phyloP scores from a whole-genome alignment of 2,888 invertebrate genomes.

The Drosophila mayaguana region DNA sequence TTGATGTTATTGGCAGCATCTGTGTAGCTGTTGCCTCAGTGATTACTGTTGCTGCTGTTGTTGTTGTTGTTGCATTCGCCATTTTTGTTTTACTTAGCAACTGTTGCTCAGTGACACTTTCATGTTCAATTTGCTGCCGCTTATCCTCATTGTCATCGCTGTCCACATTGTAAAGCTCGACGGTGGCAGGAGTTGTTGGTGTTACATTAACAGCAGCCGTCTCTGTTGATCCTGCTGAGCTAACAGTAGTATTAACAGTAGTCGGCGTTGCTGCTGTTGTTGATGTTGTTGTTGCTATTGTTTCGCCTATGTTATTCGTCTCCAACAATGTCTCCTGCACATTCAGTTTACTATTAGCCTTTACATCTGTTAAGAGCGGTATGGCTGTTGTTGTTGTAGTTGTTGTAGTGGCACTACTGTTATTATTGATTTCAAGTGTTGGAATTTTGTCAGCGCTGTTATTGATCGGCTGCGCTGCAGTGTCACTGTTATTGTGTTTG shows the following conservation, averaged over 20 bases:
- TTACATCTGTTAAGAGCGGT: conserved; percentile 52
- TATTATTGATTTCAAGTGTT: conserved; percentile 39
- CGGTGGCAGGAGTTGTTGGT: conserved; percentile 28
- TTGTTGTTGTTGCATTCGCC: conserved; percentile 37
- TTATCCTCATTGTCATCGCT: conserved; percentile 42
- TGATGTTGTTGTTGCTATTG: conserved; percentile 46
- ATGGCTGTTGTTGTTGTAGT: conserved; percentile 19
- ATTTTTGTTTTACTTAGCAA: conserved; percentile 53
- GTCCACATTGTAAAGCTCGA: conserved; percentile 33
- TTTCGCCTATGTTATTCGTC: conserved; percentile 80
- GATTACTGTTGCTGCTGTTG: conserved; percentile 36
- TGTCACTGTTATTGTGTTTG: conserved; percentile 34
- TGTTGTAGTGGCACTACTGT: conserved; percentile 31
- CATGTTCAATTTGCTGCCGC: conserved; percentile 40
- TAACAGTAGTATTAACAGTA: conserved; percentile 11
- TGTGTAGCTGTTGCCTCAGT: conserved; percentile 41
- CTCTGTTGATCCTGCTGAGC: conserved; percentile 27
- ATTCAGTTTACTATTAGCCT: conserved; percentile 41
- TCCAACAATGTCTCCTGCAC: conserved; percentile 79
- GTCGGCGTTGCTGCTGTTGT: conserved; percentile 23
- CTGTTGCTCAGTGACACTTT: conserved; percentile 37
- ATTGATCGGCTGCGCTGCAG: conserved; percentile 27
- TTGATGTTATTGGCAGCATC: conserved; percentile 25
- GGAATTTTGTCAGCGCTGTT: conserved; percentile 23
- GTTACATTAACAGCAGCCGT: conserved; percentile 25